These are phyloP conservation scores for Spilarctia lutea DNA, from an alignment of 2,888 invertebrate genomes.

Conservation along the genomic window DNA sequence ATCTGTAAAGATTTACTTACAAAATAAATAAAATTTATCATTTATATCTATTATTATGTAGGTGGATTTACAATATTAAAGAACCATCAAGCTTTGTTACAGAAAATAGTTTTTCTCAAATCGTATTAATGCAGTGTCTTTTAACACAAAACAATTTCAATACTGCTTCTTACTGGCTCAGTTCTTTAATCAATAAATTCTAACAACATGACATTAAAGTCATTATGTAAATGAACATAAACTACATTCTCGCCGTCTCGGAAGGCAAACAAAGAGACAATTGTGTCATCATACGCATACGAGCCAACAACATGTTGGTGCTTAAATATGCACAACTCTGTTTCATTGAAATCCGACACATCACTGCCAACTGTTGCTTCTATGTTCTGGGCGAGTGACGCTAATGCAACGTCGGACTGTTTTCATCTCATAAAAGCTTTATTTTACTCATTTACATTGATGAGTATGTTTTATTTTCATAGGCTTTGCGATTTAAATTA, in stretches of 20 bases:
- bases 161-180: neutral
- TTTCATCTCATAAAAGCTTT: neutral
- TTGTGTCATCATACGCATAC: slow-evolving; percentile 13
- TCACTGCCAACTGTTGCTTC: slow-evolving; percentile 44
- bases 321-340: slow-evolving; percentile 32
- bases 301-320: slow-evolving; percentile 8
- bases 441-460: neutral
- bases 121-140: too few relatives aligned
- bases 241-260: slow-evolving; percentile 2
- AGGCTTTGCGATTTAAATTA: neutral
- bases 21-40: too few relatives aligned
- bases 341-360: slow-evolving; percentile 39
- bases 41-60: too few relatives aligned
- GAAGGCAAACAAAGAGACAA: slow-evolving; percentile 14
- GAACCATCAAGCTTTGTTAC: neutral
- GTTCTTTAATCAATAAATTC: neutral
- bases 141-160: neutral
- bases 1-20: too few relatives aligned
- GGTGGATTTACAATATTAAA: too few relatives aligned
- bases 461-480: neutral
- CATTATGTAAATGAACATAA: slow-evolving; percentile 4
- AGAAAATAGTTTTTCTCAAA: neutral
- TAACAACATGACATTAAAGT: neutral
- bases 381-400: neutral
- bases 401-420: slow-evolving; percentile 35